Percentiles rank a stretch among this genome's conserved stretches.
These are phyloP conservation scores for Tenthredo distinguenda DNA, from an alignment of 2,888 invertebrate genomes.

Conservation along the genomic window DNA sequence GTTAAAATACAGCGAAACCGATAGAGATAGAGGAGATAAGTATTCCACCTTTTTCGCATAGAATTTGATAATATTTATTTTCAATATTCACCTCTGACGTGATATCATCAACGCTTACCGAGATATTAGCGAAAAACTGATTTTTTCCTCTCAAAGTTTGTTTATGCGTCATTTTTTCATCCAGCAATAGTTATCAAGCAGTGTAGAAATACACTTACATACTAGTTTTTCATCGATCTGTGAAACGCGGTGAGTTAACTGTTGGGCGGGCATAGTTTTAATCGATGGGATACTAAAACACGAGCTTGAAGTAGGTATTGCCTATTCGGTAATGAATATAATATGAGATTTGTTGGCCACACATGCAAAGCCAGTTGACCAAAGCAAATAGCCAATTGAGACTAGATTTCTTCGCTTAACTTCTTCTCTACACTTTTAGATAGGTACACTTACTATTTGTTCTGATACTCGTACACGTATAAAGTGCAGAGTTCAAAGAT, in stretches of 20 bases:
- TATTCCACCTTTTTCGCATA: neutral
- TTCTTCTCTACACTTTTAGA: neutral
- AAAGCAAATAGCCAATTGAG: neutral
- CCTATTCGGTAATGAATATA: constrained; percentile 5
- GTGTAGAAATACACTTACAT: too few relatives aligned
- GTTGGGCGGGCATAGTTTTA: neutral
- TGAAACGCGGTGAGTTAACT: neutral
- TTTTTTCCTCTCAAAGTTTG: neutral
- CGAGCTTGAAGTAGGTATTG: neutral
- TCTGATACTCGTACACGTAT: too few relatives aligned
- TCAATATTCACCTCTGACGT: neutral
- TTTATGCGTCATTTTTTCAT: neutral
- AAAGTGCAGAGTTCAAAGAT: too few relatives aligned
- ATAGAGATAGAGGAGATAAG: neutral
- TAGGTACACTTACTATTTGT: neutral
- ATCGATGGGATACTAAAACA: neutral
- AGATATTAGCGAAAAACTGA: neutral
- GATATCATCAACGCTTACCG: neutral
- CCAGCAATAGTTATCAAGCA: neutral
- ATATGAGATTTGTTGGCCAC: neutral
- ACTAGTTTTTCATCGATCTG: neutral
- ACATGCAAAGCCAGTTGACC: neutral
- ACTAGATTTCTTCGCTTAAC: neutral
- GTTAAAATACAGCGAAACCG: neutral
- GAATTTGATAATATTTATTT: neutral